These are phyloP conservation scores for Morpho achilles DNA, from an alignment of 2,888 invertebrate genomes.

Conservation along the genomic window DNA sequence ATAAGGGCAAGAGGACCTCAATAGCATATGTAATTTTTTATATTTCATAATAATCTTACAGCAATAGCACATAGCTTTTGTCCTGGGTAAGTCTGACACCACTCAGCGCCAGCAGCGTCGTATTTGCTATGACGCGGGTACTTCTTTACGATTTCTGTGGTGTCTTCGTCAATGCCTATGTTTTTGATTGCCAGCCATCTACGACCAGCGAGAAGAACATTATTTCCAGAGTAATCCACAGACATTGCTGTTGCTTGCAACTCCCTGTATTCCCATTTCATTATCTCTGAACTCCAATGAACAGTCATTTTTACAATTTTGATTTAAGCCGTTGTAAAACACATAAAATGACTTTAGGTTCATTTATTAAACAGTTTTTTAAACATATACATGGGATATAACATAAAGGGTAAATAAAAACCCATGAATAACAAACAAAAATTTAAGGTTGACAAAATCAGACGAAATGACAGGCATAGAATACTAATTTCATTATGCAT, in stretches of 20 bases:
- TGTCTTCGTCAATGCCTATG: conserved; percentile 84
- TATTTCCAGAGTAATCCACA: conserved; percentile 90
- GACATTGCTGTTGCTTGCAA: conserved; percentile 96
- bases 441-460: not conserved
- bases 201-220: conserved; percentile 90
- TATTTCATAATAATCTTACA: conserved; percentile 63
- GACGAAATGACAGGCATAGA: too few relatives aligned
- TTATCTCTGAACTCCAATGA: conserved; percentile 73
- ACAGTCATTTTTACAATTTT: conserved; percentile 50
- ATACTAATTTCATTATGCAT: too few relatives aligned
- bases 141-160: conserved; percentile 84
- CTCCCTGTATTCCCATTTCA: conserved; percentile 88
- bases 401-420: conserved; percentile 4
- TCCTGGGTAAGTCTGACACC: conserved; percentile 90
- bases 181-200: conserved; percentile 87
- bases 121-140: conserved; percentile 94
- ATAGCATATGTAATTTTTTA: not conserved
- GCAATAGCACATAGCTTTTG: conserved; percentile 93
- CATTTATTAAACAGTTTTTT: not conserved
- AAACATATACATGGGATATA: not conserved
- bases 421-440: conserved; percentile 5
- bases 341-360: not conserved
- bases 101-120: conserved; percentile 95
- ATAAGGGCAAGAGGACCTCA: too few relatives aligned
- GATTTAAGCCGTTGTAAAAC: not conserved